These are phyloP conservation scores for Vireo griseus DNA, from an alignment of 2,797 vertebrate species.

Conservation along the genomic window DNA sequence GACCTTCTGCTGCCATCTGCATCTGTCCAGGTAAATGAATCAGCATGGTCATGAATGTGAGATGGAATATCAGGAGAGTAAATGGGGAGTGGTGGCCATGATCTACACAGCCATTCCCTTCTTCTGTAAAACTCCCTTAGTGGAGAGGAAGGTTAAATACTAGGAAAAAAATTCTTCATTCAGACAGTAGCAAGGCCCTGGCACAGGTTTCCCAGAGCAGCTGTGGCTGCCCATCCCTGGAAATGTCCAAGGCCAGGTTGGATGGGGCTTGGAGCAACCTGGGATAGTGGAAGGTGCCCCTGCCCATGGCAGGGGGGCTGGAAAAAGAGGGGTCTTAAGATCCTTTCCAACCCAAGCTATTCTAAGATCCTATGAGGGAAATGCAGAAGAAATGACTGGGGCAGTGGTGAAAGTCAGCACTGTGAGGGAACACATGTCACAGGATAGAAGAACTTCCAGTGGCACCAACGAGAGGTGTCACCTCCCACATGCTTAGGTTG, in stretches of 20 bases:
- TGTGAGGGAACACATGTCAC: accelerated
- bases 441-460: neutral
- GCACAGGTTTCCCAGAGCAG: accelerated
- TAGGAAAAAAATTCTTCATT: neutral
- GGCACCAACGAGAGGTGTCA: neutral
- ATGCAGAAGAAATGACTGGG: neutral
- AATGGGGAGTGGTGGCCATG: neutral
- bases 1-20: neutral
- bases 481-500: neutral
- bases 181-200: accelerated
- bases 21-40: neutral
- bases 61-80: neutral
- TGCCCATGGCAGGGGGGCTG: neutral
- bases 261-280: neutral
- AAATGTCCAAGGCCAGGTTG: accelerated
- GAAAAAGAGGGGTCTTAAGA: neutral
- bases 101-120: neutral
- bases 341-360: accelerated
- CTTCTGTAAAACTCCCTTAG: neutral
- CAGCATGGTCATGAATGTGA: neutral
- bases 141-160: neutral
- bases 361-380: neutral
- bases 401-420: neutral
- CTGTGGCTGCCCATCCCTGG: neutral
- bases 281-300: accelerated